These are phyloP conservation scores for Lasioglossum zephyrum DNA, from an alignment of 2,888 invertebrate genomes.

Conservation along the genomic window DNA sequence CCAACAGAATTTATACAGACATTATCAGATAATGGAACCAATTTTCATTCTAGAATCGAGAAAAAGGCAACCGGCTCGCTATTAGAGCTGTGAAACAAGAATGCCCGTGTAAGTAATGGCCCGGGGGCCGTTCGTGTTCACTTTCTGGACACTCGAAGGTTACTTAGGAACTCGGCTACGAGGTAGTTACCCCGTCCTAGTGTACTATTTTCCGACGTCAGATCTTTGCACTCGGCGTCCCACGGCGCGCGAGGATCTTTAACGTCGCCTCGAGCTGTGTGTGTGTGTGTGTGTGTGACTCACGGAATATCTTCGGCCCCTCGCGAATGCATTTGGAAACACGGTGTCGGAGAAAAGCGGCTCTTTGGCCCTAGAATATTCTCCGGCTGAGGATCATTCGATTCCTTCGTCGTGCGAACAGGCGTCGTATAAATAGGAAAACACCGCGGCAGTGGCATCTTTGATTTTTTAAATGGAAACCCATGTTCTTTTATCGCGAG, in stretches of 20 bases:
- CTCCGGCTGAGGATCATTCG: neutral
- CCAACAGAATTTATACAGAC: neutral
- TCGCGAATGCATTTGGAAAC: conserved; percentile 39
- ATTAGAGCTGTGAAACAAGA: neutral
- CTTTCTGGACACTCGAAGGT: conserved; percentile 54
- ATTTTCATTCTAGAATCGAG: neutral
- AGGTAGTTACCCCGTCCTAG: conserved; percentile 47
- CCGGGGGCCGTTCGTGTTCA: conserved; percentile 30
- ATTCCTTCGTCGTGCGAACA: neutral
- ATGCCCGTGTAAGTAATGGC: conserved; percentile 6
- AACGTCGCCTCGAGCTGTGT: conserved; percentile 49
- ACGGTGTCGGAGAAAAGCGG: conserved; percentile 1
- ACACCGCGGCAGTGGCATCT: neutral
- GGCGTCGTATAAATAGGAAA: neutral
- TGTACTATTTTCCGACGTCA: conserved; percentile 57
- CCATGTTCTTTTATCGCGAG: conserved; percentile 38
- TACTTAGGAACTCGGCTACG: conserved; percentile 52
- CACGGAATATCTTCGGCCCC: conserved; percentile 56
- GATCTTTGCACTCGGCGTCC: conserved; percentile 58
- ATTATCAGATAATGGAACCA: neutral
- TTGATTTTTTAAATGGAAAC: conserved; percentile 21
- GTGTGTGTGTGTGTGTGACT: conserved; percentile 24
- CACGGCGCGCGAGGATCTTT: conserved; percentile 57
- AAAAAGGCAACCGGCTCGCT: neutral
- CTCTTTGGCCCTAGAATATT: conserved; percentile 26